These are phyloP conservation scores for Hypselothyrea guttata DNA, from an alignment of 2,888 invertebrate species.

Conservation along the genomic window DNA sequence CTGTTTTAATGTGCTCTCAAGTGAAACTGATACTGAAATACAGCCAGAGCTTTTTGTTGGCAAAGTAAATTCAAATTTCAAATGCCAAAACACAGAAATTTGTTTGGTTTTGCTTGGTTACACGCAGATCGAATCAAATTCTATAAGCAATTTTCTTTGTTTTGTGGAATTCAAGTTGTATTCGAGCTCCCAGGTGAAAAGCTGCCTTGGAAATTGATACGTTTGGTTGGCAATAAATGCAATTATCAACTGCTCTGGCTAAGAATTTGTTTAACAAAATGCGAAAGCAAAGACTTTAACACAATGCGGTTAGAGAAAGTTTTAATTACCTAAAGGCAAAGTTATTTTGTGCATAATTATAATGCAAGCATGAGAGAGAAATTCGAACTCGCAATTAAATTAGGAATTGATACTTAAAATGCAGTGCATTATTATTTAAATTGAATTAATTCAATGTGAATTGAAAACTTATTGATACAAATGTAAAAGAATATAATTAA, in stretches of 20 bases:
- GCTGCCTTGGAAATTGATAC: constrained; percentile 1
- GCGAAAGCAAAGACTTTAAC: too few relatives aligned
- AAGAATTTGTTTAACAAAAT: not conserved
- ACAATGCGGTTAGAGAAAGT: too few relatives aligned
- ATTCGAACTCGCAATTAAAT: too few relatives aligned
- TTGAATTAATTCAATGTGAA: too few relatives aligned
- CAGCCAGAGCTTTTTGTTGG: constrained; percentile 15
- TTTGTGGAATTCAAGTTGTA: constrained; percentile 1
- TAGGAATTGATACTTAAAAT: too few relatives aligned
- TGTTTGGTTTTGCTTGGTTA: constrained; percentile 31
- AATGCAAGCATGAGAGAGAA: too few relatives aligned
- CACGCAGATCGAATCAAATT: constrained; percentile 10
- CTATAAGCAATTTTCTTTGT: not conserved
- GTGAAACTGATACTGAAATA: constrained; percentile 15
- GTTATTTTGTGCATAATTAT: too few relatives aligned
- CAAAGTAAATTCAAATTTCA: not conserved
- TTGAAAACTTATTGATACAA: too few relatives aligned
- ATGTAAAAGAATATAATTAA: too few relatives aligned
- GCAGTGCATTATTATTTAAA: too few relatives aligned
- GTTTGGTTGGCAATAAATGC: too few relatives aligned
- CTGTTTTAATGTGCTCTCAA: constrained; percentile 13
- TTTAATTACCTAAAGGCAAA: too few relatives aligned
- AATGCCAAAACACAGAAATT: constrained; percentile 27
- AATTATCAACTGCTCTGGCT: not conserved
- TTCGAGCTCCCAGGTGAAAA: constrained; percentile 10